Conservation (phyloP, 92 coral and sea anemone genomes). For the Desmophyllum pertusum region DNA sequence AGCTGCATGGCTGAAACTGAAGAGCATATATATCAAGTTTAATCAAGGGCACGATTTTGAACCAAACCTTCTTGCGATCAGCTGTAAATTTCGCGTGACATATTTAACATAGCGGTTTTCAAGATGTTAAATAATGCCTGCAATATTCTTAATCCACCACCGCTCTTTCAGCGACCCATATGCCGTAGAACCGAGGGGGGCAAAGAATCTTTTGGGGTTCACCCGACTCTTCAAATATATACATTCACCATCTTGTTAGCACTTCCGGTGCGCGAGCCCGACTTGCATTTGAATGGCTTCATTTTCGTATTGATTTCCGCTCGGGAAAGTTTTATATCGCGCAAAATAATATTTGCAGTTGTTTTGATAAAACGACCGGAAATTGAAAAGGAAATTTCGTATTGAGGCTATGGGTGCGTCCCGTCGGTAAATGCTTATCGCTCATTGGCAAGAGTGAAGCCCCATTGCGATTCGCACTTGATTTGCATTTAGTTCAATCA, state of each 20-base stretch:
- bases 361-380: constrained; percentile 40
- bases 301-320: constrained; percentile 9
- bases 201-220: constrained; percentile 8
- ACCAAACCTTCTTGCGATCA: not conserved
- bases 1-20: not conserved
- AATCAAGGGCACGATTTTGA: not conserved
- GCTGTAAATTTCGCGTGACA: constrained; percentile 36
- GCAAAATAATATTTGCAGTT: constrained; percentile 17
- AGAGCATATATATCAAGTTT: not conserved
- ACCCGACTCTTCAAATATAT: constrained; percentile 14
- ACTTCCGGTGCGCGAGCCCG: constrained; percentile 40
- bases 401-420: constrained; percentile 11
- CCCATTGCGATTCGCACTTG: constrained; percentile 38
- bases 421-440: constrained; percentile 3
- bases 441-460: constrained; percentile 23
- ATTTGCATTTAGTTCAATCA: constrained; percentile 41
- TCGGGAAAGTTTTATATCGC: not conserved
- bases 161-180: constrained; percentile 17
- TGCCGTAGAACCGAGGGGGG: constrained; percentile 24
- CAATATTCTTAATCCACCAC: constrained; percentile 36
- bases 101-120: constrained; percentile 39
- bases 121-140: constrained; percentile 27
- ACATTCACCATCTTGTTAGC: constrained; percentile 41
- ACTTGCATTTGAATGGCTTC: constrained; percentile 27
- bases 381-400: constrained; percentile 21